These are phyloP conservation scores for Yponomeuta cagnagella DNA, from an alignment of 2,888 invertebrate species.

Conservation along the genomic window DNA sequence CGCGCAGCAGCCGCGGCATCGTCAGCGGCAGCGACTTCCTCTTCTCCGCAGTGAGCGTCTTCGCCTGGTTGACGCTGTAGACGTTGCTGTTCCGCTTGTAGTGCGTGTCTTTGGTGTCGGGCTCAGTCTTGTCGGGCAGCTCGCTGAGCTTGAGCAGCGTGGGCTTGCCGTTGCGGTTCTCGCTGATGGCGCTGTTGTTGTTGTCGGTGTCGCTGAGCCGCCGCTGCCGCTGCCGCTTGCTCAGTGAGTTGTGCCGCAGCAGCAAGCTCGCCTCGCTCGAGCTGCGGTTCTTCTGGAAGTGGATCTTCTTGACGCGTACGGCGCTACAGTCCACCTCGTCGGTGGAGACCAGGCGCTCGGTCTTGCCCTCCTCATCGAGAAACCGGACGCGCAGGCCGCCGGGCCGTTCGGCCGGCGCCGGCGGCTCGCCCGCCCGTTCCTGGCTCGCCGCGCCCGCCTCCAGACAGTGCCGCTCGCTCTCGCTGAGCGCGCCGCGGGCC, in stretches of 20 bases:
- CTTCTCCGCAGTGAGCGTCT: conserved; percentile 61
- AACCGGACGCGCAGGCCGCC: conserved; percentile 60
- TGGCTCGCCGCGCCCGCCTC: conserved; percentile 56
- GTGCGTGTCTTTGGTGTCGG: conserved; percentile 64
- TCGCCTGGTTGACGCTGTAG: conserved; percentile 70
- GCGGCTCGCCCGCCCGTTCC: conserved; percentile 34
- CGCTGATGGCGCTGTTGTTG: conserved; percentile 56
- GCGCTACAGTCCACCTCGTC: conserved; percentile 66
- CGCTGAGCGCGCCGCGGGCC: conserved; percentile 66
- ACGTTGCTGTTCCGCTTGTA: conserved; percentile 70
- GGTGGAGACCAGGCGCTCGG: conserved; percentile 62
- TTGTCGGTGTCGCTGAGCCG: conserved; percentile 53
- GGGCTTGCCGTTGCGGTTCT: conserved; percentile 55
- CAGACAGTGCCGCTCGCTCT: conserved; percentile 62
- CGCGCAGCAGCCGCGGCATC: conserved; percentile 58
- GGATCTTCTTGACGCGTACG: conserved; percentile 65
- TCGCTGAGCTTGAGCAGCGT: conserved; percentile 32
- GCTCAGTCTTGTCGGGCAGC: conserved; percentile 56
- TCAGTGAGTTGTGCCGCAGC: conserved; percentile 59
- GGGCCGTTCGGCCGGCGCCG: conserved; percentile 40
- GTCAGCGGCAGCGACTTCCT: conserved; percentile 56
- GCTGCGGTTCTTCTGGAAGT: conserved; percentile 68
- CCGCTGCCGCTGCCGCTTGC: conserved; percentile 56
- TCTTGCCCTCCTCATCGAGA: conserved; percentile 68
- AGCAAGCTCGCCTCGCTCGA: conserved; percentile 70